A percentile compares a stretch with the other conserved stretches of the same genome.
Conservation (phyloP, 2,888 invertebrate genomes). For the Hecatera dysodea region DNA sequence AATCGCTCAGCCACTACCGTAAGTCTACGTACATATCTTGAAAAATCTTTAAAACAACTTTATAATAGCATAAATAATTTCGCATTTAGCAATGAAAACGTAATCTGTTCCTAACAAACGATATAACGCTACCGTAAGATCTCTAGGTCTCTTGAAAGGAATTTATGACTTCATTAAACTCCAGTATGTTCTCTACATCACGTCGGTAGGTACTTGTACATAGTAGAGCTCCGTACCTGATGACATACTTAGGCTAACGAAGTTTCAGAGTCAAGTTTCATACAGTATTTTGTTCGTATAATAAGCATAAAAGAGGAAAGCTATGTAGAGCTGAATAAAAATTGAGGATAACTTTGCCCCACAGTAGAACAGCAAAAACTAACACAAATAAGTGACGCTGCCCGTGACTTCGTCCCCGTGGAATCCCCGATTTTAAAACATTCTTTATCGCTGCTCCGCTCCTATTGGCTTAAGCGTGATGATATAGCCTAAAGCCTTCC, state of each 20-base stretch:
- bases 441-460: no score
- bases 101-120: slow-evolving; percentile 19
- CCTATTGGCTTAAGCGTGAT: no score
- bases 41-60: background rate
- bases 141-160: slow-evolving; percentile 35
- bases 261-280: slow-evolving; percentile 8
- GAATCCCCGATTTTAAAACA: no score
- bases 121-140: slow-evolving; percentile 1
- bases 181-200: slow-evolving; percentile 12
- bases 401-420: no score
- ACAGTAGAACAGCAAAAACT: background rate
- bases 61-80: background rate
- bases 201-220: slow-evolving; percentile 13
- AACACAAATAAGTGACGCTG: background rate
- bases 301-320: background rate
- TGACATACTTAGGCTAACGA: slow-evolving; percentile 17
- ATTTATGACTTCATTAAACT: slow-evolving; percentile 51
- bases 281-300: slow-evolving; percentile 10
- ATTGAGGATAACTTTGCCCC: background rate
- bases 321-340: background rate
- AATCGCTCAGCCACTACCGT: no score
- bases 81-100: background rate
- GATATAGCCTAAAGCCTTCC: no score
- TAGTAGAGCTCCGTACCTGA: slow-evolving; percentile 23
- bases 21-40: background rate